phyloP scores from a whole-genome alignment of 2,888 invertebrate species.

The Eilema griseolum region DNA sequence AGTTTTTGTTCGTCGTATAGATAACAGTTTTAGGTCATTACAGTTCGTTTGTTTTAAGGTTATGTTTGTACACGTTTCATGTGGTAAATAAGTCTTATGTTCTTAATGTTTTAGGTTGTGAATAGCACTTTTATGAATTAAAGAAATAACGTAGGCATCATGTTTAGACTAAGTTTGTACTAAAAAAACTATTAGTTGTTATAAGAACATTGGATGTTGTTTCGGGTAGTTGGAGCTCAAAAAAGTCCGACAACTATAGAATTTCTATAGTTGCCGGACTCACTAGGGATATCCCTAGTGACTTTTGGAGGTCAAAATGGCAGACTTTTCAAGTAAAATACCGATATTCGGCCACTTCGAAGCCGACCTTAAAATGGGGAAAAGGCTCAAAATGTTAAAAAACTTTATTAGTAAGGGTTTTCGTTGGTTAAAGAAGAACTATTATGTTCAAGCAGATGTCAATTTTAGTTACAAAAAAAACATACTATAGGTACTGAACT shows the following conservation, averaged over 20 bases:
- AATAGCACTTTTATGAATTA: background rate
- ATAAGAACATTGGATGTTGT: no score
- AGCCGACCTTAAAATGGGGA: no score
- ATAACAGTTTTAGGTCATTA: conserved; percentile 32
- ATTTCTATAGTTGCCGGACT: no score
- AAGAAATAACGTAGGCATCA: background rate
- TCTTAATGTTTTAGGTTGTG: background rate
- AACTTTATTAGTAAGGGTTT: background rate
- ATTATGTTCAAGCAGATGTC: background rate
- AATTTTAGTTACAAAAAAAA: background rate
- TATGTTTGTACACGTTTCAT: conserved; percentile 38
- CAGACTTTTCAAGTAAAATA: no score
- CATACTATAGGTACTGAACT: background rate
- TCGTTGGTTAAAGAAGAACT: background rate
- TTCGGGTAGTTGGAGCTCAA: no score
- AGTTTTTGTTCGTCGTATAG: conserved; percentile 5
- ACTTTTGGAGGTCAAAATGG: no score
- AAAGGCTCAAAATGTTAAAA: no score
- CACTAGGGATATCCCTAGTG: no score
- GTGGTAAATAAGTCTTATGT: conserved; percentile 9
- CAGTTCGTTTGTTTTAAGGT: conserved; percentile 24
- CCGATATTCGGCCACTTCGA: no score
- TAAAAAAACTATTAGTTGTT: background rate
- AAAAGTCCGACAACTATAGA: no score
- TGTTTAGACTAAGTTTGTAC: no score